A percentile compares a stretch with the other conserved stretches of the same genome.
Conservation (phyloP, 1,140 invertebrate genomes). For the Whitmania pigra region DNA sequence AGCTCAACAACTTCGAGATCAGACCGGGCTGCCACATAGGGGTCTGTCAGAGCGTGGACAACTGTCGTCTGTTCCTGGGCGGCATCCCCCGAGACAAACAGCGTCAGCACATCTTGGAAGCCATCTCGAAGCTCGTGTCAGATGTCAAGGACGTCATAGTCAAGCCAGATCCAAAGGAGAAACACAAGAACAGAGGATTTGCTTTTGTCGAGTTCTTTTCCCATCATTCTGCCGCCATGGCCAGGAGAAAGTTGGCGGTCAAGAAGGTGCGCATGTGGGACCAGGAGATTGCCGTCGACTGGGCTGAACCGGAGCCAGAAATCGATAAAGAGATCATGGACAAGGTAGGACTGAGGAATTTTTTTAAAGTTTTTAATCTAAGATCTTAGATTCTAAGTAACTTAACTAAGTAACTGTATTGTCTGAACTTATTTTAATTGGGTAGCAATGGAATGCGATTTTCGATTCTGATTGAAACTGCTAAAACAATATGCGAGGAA, state of each 20-base stretch:
- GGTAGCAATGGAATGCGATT: neutral
- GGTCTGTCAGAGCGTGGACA: slow-evolving; percentile 98
- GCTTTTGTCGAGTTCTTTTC: slow-evolving; percentile 99
- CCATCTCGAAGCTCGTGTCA: slow-evolving; percentile 68
- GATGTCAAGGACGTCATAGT: slow-evolving; percentile 95
- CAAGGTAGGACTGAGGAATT: slow-evolving; percentile 40
- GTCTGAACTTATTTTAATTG: neutral
- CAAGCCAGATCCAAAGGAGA: slow-evolving; percentile 93
- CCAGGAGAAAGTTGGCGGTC: slow-evolving; percentile 66
- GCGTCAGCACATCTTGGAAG: slow-evolving; percentile 96
- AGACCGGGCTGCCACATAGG: slow-evolving; percentile 97
- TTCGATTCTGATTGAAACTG: neutral
- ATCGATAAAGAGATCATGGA: slow-evolving; percentile 72
- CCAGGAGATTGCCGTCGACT: slow-evolving; percentile 98
- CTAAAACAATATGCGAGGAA: too few species aligned
- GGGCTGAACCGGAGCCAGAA: slow-evolving; percentile 98
- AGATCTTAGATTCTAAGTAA: too few species aligned
- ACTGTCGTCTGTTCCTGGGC: slow-evolving; percentile 98
- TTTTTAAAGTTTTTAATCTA: neutral
- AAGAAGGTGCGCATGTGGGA: slow-evolving; percentile 61
- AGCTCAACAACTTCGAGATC: slow-evolving; percentile 80
- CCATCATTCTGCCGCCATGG: slow-evolving; percentile 93
- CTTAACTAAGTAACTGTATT: neutral
- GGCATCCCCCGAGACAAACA: slow-evolving; percentile 99
- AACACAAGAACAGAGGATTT: slow-evolving; percentile 85